A percentile compares a stretch with the other conserved stretches of the same genome.
Evolutionary conservation across 2,888 invertebrate species (phyloP).

Genomic region (Sarcophaga caerulescens): DNA sequence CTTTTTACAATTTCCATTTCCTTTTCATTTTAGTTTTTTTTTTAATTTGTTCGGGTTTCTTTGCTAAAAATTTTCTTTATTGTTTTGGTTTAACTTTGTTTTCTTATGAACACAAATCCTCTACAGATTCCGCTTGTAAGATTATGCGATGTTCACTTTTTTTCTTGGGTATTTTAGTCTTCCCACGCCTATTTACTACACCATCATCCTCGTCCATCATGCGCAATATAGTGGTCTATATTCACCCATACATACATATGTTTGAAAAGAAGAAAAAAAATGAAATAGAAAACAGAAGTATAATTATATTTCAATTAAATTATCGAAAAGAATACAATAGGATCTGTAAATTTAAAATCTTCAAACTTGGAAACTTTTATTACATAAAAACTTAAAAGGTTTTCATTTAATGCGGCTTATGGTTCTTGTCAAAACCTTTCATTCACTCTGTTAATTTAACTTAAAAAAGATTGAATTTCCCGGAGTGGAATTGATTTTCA

Average conservation of each 20-base stretch:
- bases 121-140: constrained; percentile 79
- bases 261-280: constrained; percentile 13
- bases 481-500: too few relatives aligned
- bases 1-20: background rate
- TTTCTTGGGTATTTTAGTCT: constrained; percentile 75
- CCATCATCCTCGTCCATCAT: constrained; percentile 81
- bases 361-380: background rate
- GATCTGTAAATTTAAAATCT: too few relatives aligned
- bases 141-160: constrained; percentile 77
- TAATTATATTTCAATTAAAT: constrained; percentile 48
- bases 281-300: constrained; percentile 15
- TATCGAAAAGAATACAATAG: background rate
- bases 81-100: background rate
- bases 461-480: too few relatives aligned
- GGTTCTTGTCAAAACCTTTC: too few relatives aligned
- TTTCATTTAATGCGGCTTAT: too few relatives aligned
- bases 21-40: background rate
- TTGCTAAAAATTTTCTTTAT: background rate
- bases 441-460: too few relatives aligned
- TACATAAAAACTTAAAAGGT: too few relatives aligned
- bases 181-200: constrained; percentile 77
- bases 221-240: constrained; percentile 81
- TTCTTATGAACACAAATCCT: constrained; percentile 78
- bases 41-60: background rate
- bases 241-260: background rate